A percentile compares a stretch with the other conserved stretches of the same genome.
Evolutionary conservation across 2,888 invertebrate species (phyloP).

Genomic region (Drosophila mettleri): DNA sequence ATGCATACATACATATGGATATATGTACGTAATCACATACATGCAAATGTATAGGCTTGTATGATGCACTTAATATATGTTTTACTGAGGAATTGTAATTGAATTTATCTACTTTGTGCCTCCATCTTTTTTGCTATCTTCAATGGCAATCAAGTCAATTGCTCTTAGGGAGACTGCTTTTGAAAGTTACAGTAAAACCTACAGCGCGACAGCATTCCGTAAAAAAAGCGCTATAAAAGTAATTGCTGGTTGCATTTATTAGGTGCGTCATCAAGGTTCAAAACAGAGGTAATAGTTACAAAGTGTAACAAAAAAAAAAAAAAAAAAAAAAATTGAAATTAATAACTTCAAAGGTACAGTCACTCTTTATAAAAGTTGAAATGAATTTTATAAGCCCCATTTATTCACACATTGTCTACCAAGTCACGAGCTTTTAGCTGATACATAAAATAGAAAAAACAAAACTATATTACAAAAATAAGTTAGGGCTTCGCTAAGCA

Average conservation of each 20-base stretch:
- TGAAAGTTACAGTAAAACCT: conserved; percentile 38
- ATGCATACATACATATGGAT: background rate
- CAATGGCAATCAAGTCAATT: conserved; percentile 54
- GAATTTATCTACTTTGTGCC: conserved; percentile 16
- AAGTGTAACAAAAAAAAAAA: conserved; percentile 2
- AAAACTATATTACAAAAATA: conserved; percentile 6
- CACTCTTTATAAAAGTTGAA: conserved; percentile 5
- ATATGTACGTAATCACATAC: background rate
- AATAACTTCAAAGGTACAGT: conserved; percentile 57
- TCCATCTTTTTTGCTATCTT: conserved; percentile 32
- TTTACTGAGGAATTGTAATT: conserved; percentile 17
- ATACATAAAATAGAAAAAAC: background rate
- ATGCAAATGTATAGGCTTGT: too few species aligned
- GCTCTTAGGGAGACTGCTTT: conserved; percentile 25
- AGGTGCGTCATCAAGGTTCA: conserved; percentile 63
- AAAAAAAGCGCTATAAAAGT: conserved; percentile 32
- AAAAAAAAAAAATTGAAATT: conserved; percentile 9
- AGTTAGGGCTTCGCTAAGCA: conserved; percentile 19
- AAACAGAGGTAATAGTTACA: conserved; percentile 18
- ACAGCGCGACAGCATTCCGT: conserved; percentile 12
- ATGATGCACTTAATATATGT: conserved; percentile 3
- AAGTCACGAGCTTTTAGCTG: conserved; percentile 49
- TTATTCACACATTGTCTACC: conserved; percentile 58
- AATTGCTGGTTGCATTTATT: conserved; percentile 44
- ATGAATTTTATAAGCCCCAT: conserved; percentile 19